These are phyloP conservation scores for Virgularia gustaviana DNA, from an alignment of 92 coral and sea anemone species.

Conservation along the genomic window DNA sequence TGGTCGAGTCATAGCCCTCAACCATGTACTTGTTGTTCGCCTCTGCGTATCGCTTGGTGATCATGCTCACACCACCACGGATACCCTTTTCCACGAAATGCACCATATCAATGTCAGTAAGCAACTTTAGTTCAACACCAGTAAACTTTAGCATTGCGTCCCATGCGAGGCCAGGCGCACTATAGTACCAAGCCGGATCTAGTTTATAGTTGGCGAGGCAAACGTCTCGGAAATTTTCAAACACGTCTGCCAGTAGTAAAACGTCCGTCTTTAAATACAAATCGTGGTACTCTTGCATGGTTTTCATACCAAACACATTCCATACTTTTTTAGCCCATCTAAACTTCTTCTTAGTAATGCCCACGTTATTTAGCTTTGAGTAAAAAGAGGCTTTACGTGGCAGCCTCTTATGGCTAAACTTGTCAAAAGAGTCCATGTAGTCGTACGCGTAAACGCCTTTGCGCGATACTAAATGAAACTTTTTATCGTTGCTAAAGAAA, in stretches of 20 bases:
- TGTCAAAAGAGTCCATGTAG: too few species aligned
- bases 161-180: conserved; percentile 27
- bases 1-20: too few species aligned
- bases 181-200: conserved; percentile 11
- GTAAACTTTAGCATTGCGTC: conserved; percentile 23
- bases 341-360: too few species aligned
- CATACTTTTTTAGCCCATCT: too few species aligned
- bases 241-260: too few species aligned
- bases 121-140: not conserved
- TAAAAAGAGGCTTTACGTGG: too few species aligned
- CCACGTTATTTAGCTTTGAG: too few species aligned
- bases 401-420: too few species aligned
- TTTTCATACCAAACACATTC: too few species aligned
- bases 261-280: conserved; percentile 20
- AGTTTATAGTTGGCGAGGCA: conserved; percentile 6
- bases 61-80: conserved; percentile 1
- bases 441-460: too few species aligned
- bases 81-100: not conserved
- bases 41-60: not conserved
- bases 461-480: too few species aligned
- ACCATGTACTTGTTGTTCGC: not conserved
- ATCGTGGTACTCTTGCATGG: conserved; percentile 35
- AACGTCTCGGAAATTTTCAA: not conserved
- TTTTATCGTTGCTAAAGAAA: too few species aligned
- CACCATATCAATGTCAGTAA: conserved; percentile 9